Conservation (phyloP, 2,888 invertebrate genomes). For the Microchrysa polita region DNA sequence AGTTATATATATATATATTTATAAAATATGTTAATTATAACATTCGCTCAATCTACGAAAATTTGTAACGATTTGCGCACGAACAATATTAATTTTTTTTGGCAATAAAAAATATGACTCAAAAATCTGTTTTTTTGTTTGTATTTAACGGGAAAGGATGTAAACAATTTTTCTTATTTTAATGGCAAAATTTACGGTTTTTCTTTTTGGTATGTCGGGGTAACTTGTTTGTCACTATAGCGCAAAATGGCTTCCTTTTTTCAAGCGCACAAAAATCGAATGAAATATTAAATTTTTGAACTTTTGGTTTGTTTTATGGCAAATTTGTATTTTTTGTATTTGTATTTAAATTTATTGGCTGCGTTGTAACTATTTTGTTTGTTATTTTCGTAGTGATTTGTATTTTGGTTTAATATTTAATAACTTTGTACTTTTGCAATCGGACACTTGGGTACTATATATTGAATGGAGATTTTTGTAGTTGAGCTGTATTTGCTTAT, state of each 20-base stretch:
- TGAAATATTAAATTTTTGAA: slow-evolving; percentile 50
- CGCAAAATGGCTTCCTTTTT: too few species aligned
- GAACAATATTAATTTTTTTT: too few species aligned
- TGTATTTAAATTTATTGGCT: slow-evolving; percentile 46
- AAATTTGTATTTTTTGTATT: slow-evolving; percentile 41
- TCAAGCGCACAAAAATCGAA: slow-evolving; percentile 10
- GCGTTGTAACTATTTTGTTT: slow-evolving; percentile 31
- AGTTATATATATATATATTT: slow-evolving; percentile 28
- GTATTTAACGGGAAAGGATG: neutral
- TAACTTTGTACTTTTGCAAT: slow-evolving; percentile 56
- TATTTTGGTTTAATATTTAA: slow-evolving; percentile 50
- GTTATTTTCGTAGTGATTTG: too few species aligned
- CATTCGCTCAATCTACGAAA: neutral
- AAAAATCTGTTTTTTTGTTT: slow-evolving; percentile 25
- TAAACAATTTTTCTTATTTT: too few species aligned
- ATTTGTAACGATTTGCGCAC: neutral
- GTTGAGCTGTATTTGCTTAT: neutral
- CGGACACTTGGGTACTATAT: slow-evolving; percentile 55
- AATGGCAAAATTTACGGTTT: neutral
- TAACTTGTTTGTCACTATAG: slow-evolving; percentile 25
- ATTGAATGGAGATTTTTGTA: slow-evolving; percentile 52
- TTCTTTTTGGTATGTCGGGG: slow-evolving; percentile 29
- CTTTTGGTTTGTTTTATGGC: slow-evolving; percentile 56
- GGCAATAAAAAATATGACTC: slow-evolving; percentile 16
- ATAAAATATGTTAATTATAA: slow-evolving; percentile 17